phyloP scores from a whole-genome alignment of 2,797 vertebrate genomes.

The Chlorospingus semifuscus region DNA sequence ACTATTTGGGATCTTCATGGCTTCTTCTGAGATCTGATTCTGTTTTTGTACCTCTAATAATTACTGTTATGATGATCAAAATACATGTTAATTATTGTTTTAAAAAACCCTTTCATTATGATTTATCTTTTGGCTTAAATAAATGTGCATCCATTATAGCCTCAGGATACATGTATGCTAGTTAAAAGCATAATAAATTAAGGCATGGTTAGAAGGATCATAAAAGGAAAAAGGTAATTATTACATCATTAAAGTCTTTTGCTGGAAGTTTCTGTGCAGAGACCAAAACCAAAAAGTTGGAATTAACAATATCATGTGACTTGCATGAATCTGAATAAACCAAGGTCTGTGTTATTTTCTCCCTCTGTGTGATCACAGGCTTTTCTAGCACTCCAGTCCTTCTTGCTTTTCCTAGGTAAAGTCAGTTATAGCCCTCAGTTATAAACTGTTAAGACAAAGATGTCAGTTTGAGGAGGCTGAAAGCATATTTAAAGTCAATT shows the following conservation, averaged over 20 bases:
- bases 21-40: constrained; percentile 38
- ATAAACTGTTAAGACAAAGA: background rate
- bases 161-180: constrained; percentile 24
- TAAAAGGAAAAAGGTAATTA: constrained; percentile 52
- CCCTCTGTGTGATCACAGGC: background rate
- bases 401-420: background rate
- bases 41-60: constrained; percentile 42
- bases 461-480: background rate
- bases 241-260: constrained; percentile 4
- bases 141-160: constrained; percentile 30
- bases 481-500: background rate
- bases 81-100: constrained; percentile 43
- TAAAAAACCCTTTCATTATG: constrained; percentile 37
- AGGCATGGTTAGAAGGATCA: constrained; percentile 19
- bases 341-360: background rate
- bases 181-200: constrained; percentile 51
- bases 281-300: constrained; percentile 26
- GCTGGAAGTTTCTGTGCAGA: constrained; percentile 43
- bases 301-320: background rate
- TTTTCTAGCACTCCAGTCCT: background rate
- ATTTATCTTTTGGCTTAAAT: constrained; percentile 60
- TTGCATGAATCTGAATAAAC: background rate
- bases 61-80: constrained; percentile 51
- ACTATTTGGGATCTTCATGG: constrained; percentile 23
- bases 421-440: background rate